Evolutionary conservation across 2,797 vertebrate genomes (phyloP), one percentile per base, ranked within the genome.

Genomic region (Spinus olivaceus): DNA sequence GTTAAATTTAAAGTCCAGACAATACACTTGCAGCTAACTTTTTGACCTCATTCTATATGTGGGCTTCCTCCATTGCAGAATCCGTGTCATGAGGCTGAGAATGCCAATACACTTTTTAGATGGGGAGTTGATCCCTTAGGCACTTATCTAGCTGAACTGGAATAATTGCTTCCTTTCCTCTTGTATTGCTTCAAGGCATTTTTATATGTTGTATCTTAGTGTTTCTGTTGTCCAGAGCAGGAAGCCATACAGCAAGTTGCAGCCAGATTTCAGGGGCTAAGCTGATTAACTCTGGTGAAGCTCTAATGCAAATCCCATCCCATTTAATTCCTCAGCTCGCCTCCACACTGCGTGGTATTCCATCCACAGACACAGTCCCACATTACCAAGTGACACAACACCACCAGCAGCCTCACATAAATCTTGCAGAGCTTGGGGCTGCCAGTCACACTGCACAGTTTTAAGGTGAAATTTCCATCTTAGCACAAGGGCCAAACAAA

Each of bases 1-100:
- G 96, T 96, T 96, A 97, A 97, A 97, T 95, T 94, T 97, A 96
- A 97, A 97, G 96, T 88, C 91, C 81, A 97, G 96, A 96, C 95
- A 95, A 95, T 92, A 72, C 44, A 78, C 46, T 93, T 30, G 0
- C 54, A 88, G 95, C 95, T 97, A 96, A 96, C 95, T 96, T 96
- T 95, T 96, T 97, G 87, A 94, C 95, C 84, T 83, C 81, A 90
- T 98, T 97, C 97, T 95, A 61, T 90, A 94, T 89, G 90, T 95
- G 89, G 92, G 79, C 95, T 97, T 96, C 77, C 90, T 91, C 91
- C 53, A 15, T 67, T 73, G 90, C 73, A 70, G 84, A 95, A 94
- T 96, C 53, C 1, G 0, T 92, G 69, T 96, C 90, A 42, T 56
- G 90, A 97, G 84, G 87, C 82, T 86, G 84, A 95, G 90, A 95